These are phyloP conservation scores for Caloenas nicobarica DNA, from an alignment of 2,113 vertebrate genomes.

Conservation along the genomic window DNA sequence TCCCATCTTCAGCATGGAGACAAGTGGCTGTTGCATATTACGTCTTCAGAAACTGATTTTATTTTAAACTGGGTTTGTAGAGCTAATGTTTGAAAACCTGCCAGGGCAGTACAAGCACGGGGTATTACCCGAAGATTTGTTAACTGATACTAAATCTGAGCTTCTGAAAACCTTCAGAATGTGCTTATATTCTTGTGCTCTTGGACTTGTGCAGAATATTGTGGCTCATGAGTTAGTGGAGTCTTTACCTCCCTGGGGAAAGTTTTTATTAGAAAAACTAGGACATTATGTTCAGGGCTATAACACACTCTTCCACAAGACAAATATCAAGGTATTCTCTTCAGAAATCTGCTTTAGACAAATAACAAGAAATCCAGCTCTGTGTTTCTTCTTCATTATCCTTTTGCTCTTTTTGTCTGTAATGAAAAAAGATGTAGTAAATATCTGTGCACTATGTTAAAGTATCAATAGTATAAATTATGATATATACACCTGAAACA, in stretches of 20 bases:
- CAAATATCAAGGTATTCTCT: not conserved
- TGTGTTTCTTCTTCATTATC: not conserved
- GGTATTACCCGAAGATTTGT: not conserved
- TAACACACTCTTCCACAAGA: conserved; percentile 6
- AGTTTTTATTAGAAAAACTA: conserved; percentile 65
- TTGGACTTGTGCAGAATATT: conserved; percentile 11
- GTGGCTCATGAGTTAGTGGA: conserved; percentile 45
- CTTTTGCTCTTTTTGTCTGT: not conserved
- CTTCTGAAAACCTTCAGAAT: not conserved
- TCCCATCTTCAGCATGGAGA: conserved; percentile 9
- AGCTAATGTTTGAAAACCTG: conserved; percentile 10
- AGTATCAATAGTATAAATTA: not conserved
- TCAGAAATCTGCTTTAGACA: not conserved
- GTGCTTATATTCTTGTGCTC: not conserved
- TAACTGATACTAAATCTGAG: not conserved
- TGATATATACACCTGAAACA: not conserved
- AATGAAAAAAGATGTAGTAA: not conserved
- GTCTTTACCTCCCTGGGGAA: conserved; percentile 54
- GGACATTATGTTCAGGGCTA: conserved; percentile 13
- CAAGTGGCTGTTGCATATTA: not conserved
- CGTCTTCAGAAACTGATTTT: not conserved
- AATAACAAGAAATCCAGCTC: not conserved
- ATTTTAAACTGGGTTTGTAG: conserved; percentile 7
- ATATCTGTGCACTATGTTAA: not conserved
- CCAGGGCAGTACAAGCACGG: not conserved